A percentile compares a stretch with the other conserved stretches of the same genome.
phyloP scores from a whole-genome alignment of 2,888 invertebrate species.

The Strigamia transsilvanica region DNA sequence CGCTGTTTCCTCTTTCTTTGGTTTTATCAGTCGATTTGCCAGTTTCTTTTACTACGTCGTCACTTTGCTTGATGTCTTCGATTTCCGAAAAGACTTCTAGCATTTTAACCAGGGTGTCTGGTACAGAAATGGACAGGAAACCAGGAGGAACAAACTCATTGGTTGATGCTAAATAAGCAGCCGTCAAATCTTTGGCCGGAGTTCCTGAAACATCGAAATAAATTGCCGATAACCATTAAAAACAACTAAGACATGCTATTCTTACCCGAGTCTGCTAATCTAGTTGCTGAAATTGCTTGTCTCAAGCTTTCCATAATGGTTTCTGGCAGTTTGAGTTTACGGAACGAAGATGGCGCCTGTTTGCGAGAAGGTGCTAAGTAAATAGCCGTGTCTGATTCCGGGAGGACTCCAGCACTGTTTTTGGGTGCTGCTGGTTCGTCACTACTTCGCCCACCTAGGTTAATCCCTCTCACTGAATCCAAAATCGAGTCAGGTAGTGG shows the following conservation, averaged over 20 bases:
- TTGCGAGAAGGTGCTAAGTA: constrained; percentile 43
- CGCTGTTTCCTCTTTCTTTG: not conserved
- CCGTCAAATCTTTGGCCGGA: constrained; percentile 51
- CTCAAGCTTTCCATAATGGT: constrained; percentile 52
- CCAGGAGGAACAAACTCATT: constrained; percentile 53
- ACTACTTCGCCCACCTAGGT: not conserved
- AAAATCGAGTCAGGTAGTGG: constrained; percentile 50
- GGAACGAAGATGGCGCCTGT: constrained; percentile 34
- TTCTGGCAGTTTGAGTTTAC: constrained; percentile 50
- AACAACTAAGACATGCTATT: no score
- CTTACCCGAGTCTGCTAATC: constrained; percentile 49
- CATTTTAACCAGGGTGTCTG: constrained; percentile 51
- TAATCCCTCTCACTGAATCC: not conserved
- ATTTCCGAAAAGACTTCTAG: constrained; percentile 51
- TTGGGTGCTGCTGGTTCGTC: not conserved
- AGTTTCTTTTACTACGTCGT: not conserved
- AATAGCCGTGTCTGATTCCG: constrained; percentile 33
- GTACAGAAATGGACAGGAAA: constrained; percentile 51
- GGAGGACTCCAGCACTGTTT: not conserved
- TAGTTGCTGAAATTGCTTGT: constrained; percentile 49
- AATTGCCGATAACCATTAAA: no score
- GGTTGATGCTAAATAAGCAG: constrained; percentile 48
- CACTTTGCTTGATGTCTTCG: not conserved
- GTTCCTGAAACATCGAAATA: not conserved
- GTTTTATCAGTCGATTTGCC: not conserved